Conservation (phyloP, 2,888 invertebrate species). For the Crocallis elinguaria region DNA sequence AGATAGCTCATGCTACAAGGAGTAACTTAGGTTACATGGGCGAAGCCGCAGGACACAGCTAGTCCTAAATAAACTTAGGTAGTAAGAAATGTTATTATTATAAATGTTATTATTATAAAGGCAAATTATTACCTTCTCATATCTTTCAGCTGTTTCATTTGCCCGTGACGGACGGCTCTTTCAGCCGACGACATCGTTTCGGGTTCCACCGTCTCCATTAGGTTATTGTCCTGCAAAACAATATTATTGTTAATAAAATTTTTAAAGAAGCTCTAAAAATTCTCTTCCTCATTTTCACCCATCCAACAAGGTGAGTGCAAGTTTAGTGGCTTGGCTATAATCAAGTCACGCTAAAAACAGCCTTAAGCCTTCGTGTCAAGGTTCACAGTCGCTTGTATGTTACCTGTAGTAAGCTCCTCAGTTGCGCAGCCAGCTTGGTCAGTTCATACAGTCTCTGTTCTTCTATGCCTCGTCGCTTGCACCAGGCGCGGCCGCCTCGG, state of each 20-base stretch:
- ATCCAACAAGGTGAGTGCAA: too few relatives aligned
- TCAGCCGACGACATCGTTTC: constrained; percentile 88
- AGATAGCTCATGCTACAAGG: too few relatives aligned
- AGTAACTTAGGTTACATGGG: too few relatives aligned
- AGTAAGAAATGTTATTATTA: too few relatives aligned
- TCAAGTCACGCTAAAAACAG: too few relatives aligned
- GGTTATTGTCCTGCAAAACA: constrained; percentile 83
- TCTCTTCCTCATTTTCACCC: too few relatives aligned
- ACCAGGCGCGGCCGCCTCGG: constrained; percentile 89
- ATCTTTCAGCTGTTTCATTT: constrained; percentile 93
- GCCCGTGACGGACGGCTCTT: constrained; percentile 93
- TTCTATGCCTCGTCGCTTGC: constrained; percentile 94
- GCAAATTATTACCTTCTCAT: constrained; percentile 85
- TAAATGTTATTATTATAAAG: neutral
- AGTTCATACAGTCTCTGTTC: constrained; percentile 99
- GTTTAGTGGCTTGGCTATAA: too few relatives aligned
- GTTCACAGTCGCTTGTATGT: neutral
- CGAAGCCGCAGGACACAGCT: too few relatives aligned
- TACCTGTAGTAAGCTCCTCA: constrained; percentile 9
- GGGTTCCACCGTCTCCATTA: constrained; percentile 79
- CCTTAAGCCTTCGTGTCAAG: too few relatives aligned
- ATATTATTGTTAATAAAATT: constrained; percentile 22
- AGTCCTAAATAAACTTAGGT: too few relatives aligned
- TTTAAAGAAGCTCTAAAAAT: too few relatives aligned
- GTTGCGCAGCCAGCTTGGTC: constrained; percentile 89